Evolutionary conservation across 2,888 invertebrate species (phyloP).

Genomic region (Diaperis boleti): DNA sequence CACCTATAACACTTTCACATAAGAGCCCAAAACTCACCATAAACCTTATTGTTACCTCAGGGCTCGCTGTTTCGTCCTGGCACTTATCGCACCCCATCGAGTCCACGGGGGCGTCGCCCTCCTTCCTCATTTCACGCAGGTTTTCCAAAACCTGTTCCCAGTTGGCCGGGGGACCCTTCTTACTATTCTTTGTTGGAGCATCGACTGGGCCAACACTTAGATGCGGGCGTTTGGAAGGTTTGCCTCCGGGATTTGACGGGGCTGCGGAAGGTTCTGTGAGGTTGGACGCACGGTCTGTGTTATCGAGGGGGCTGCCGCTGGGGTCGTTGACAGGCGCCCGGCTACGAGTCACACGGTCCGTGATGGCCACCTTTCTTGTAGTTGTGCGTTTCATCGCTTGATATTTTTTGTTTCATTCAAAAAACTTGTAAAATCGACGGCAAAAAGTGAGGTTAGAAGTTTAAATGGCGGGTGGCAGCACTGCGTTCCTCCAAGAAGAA

Average conservation of each 20-base stretch:
- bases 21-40: neutral
- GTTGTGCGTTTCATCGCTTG: constrained; percentile 1
- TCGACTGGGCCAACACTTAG: too few relatives aligned
- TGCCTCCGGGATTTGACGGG: neutral
- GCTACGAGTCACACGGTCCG: neutral
- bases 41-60: constrained; percentile 65
- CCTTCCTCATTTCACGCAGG: constrained; percentile 84
- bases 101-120: constrained; percentile 91
- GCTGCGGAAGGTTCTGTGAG: too few relatives aligned
- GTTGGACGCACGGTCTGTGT: neutral
- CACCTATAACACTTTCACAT: constrained; percentile 70
- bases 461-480: neutral
- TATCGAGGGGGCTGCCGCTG: neutral
- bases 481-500: too few relatives aligned
- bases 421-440: too few relatives aligned
- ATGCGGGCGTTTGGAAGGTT: too few relatives aligned
- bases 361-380: neutral
- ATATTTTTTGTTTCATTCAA: too few relatives aligned
- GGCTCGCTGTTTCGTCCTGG: constrained; percentile 74
- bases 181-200: too few relatives aligned
- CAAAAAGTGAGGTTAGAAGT: neutral
- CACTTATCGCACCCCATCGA: constrained; percentile 91
- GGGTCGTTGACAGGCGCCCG: neutral
- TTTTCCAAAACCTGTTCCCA: constrained; percentile 83
- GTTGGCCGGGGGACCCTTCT: too few relatives aligned